Percentiles rank a stretch among this genome's conserved stretches.
These are phyloP conservation scores for Eurytoma californica DNA, from an alignment of 2,888 invertebrate species.

Conservation along the genomic window DNA sequence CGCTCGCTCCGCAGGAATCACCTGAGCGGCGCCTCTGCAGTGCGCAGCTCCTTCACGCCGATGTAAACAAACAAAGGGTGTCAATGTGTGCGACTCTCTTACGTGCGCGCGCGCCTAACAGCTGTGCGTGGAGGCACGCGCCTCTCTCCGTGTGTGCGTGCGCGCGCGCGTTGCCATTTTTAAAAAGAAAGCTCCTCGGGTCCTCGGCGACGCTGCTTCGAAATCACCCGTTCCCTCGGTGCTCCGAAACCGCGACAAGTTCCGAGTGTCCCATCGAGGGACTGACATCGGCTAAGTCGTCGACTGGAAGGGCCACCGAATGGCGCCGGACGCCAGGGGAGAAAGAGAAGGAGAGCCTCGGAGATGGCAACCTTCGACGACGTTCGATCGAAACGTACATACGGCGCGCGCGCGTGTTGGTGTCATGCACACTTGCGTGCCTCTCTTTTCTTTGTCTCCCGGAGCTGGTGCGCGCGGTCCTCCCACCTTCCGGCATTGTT, in stretches of 20 bases:
- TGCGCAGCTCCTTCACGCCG: background rate
- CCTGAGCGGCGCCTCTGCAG: background rate
- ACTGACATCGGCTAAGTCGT: background rate
- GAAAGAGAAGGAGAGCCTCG: constrained; percentile 14
- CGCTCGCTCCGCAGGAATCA: too few relatives aligned
- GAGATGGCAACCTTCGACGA: constrained; percentile 48
- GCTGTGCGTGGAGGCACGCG: constrained; percentile 17
- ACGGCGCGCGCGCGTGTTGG: background rate
- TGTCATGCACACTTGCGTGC: background rate
- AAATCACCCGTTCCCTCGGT: background rate
- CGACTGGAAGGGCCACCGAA: constrained; percentile 5
- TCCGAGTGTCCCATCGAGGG: background rate
- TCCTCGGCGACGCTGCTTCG: background rate
- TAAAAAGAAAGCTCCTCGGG: constrained; percentile 30
- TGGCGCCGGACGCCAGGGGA: constrained; percentile 11
- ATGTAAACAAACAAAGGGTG: constrained; percentile 54
- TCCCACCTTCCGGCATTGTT: constrained; percentile 10
- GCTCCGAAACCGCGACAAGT: background rate
- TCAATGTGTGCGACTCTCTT: background rate
- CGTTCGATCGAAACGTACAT: constrained; percentile 38
- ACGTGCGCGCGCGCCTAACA: background rate
- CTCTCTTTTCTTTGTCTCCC: constrained; percentile 13
- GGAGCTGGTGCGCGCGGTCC: background rate
- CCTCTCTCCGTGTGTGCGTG: background rate
- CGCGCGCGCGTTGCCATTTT: constrained; percentile 47